Evolutionary conservation across 2,113 vertebrate species (phyloP).

Genomic region (Calonectris borealis): DNA sequence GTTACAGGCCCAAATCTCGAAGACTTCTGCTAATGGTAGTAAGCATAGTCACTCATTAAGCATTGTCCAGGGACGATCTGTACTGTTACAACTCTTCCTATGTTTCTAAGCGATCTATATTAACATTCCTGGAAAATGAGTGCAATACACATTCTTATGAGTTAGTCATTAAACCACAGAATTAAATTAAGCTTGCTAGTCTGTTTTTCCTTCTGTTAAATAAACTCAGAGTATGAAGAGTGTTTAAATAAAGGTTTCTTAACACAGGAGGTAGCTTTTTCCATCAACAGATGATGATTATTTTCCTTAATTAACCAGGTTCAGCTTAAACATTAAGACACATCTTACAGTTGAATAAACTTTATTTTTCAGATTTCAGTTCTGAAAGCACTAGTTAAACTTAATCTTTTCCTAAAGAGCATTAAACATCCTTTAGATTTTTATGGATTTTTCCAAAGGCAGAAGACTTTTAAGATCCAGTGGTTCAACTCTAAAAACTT

Average conservation of each 20-base stretch:
- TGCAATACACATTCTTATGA: not conserved
- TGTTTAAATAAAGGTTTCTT: slow-evolving; percentile 15
- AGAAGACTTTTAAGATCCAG: not conserved
- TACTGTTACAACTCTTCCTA: not conserved
- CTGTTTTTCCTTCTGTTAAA: slow-evolving; percentile 31
- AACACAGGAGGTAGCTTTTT: not conserved
- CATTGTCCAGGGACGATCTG: not conserved
- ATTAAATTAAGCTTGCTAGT: not conserved
- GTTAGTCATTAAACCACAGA: slow-evolving; percentile 51
- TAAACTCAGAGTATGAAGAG: not conserved
- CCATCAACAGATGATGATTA: not conserved
- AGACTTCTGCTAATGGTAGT: not conserved
- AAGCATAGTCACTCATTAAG: not conserved
- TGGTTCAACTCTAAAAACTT: not conserved
- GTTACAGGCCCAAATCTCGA: not conserved
- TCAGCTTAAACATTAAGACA: not conserved
- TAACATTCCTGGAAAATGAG: slow-evolving; percentile 4
- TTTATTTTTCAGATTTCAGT: not conserved
- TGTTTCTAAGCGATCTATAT: not conserved
- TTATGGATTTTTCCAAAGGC: not conserved
- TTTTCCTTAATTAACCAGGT: slow-evolving; percentile 15
- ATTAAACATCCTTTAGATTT: not conserved
- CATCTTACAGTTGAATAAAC: not conserved
- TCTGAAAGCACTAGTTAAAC: not conserved
- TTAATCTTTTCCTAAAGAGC: not conserved